A percentile compares a stretch with the other conserved stretches of the same genome.
Conservation (phyloP, 2,888 invertebrate genomes). For the Minunthozetes semirufus region DNA sequence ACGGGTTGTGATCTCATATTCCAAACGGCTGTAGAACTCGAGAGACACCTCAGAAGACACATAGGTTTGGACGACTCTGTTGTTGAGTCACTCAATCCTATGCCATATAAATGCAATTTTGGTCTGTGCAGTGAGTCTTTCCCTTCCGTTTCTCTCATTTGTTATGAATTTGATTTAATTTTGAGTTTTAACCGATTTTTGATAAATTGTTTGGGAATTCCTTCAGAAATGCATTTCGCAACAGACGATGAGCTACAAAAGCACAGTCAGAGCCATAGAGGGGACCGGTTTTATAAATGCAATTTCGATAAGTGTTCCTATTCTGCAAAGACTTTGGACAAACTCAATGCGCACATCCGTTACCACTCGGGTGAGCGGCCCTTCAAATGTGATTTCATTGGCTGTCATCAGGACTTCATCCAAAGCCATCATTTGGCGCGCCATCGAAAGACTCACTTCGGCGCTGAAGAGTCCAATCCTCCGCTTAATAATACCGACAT, state of each 20-base stretch:
- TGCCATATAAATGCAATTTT: slow-evolving; percentile 7
- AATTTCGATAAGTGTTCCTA: slow-evolving; percentile 19
- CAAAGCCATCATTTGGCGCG: slow-evolving; percentile 28
- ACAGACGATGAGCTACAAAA: slow-evolving; percentile 13
- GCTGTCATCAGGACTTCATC: slow-evolving; percentile 22
- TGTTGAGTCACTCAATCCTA: background rate
- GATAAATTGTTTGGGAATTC: background rate
- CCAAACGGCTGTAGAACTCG: background rate
- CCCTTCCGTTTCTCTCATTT: background rate
- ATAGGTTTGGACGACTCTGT: slow-evolving; percentile 10
- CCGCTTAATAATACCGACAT: background rate
- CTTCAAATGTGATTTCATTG: slow-evolving; percentile 27
- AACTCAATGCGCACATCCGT: slow-evolving; percentile 3
- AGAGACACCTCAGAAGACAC: background rate
- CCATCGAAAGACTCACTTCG: slow-evolving; percentile 24
- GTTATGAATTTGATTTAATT: background rate
- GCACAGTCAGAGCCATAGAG: slow-evolving; percentile 13
- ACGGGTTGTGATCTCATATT: slow-evolving; percentile 3
- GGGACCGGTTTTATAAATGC: slow-evolving; percentile 14
- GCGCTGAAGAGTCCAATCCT: background rate
- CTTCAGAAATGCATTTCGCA: slow-evolving; percentile 17
- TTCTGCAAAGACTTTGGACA: slow-evolving; percentile 17
- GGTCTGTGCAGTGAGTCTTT: slow-evolving; percentile 18
- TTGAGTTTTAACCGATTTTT: background rate
- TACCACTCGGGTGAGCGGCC: slow-evolving; percentile 26